Percentiles rank a stretch among this genome's conserved stretches.
Conservation (phyloP, 2,888 invertebrate genomes). For the Drosophila mercatorum region DNA sequence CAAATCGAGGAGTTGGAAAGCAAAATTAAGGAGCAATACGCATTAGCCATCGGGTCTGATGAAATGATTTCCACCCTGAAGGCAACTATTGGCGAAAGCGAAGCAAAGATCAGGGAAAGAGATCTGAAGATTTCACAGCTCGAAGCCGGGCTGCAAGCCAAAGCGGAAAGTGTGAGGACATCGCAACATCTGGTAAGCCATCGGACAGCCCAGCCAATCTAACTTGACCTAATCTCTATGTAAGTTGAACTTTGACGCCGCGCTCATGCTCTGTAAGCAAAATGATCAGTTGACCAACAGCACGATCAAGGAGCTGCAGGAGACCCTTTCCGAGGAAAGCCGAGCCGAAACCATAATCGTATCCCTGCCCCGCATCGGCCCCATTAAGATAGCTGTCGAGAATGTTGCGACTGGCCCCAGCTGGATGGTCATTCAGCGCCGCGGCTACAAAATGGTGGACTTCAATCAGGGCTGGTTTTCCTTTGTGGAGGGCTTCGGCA, state of each 20-base stretch:
- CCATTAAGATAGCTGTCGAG: constrained; percentile 11
- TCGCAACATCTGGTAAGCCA: constrained; percentile 1
- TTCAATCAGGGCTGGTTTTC: constrained; percentile 39
- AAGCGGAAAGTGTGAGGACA: constrained; percentile 5
- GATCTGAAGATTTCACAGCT: constrained; percentile 6
- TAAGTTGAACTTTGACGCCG: constrained; percentile 1
- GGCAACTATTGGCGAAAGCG: constrained; percentile 4
- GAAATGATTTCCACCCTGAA: constrained; percentile 7
- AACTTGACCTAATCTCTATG: background rate
- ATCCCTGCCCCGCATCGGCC: constrained; percentile 21
- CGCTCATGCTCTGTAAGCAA: constrained; percentile 3
- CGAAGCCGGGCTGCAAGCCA: background rate
- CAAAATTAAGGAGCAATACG: constrained; percentile 7
- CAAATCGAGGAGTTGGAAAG: constrained; percentile 17
- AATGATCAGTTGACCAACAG: constrained; percentile 12
- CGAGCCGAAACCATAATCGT: constrained; percentile 14
- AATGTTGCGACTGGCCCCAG: constrained; percentile 16
- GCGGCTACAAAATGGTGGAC: constrained; percentile 1
- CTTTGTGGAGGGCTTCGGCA: constrained; percentile 34
- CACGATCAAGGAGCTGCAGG: constrained; percentile 29
- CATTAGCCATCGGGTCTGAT: background rate
- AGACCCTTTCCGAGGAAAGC: constrained; percentile 2
- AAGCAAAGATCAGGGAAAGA: background rate
- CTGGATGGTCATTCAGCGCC: constrained; percentile 46
- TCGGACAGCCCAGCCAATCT: background rate